These are phyloP conservation scores for Stigmatopora argus DNA, from an alignment of 2,113 vertebrate genomes.

Conservation along the genomic window DNA sequence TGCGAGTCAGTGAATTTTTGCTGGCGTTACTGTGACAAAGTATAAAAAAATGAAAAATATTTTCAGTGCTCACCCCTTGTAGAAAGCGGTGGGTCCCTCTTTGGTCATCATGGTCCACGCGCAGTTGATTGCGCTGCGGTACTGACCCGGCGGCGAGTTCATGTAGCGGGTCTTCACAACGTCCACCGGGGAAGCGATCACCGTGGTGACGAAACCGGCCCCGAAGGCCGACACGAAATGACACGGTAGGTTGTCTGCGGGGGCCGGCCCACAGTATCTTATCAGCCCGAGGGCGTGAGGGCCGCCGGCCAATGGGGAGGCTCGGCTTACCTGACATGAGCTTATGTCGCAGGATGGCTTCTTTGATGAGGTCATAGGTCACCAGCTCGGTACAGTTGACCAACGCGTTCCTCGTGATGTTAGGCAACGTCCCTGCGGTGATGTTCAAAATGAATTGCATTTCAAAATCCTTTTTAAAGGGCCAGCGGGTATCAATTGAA, in stretches of 20 bases:
- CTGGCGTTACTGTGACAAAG: too few species aligned
- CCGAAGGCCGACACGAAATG: conserved; percentile 79
- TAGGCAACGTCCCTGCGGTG: conserved; percentile 76
- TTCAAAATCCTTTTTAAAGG: too few species aligned
- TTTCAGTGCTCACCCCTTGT: conserved; percentile 76
- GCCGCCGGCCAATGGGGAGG: conserved; percentile 41
- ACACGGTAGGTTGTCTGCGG: conserved; percentile 78
- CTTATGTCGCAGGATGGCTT: conserved; percentile 73
- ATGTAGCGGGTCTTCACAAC: conserved; percentile 85
- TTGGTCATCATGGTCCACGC: conserved; percentile 78
- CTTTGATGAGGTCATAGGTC: conserved; percentile 83
- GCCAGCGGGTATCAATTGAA: too few species aligned
- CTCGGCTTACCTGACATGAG: conserved; percentile 74
- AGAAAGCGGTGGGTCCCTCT: conserved; percentile 79
- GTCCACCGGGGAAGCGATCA: conserved; percentile 80
- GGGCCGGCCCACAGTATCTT: conserved; percentile 10
- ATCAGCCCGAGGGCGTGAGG: conserved; percentile 45
- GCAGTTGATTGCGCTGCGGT: conserved; percentile 73
- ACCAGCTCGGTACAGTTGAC: conserved; percentile 86
- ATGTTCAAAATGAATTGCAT: too few species aligned
- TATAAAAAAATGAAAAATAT: not conserved
- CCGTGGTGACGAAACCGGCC: conserved; percentile 78
- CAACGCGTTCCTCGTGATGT: conserved; percentile 80
- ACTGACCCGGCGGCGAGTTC: conserved; percentile 80
- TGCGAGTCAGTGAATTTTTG: too few species aligned